These are phyloP conservation scores for Carposina sasakii DNA, from an alignment of 1,140 invertebrate genomes.

Conservation along the genomic window DNA sequence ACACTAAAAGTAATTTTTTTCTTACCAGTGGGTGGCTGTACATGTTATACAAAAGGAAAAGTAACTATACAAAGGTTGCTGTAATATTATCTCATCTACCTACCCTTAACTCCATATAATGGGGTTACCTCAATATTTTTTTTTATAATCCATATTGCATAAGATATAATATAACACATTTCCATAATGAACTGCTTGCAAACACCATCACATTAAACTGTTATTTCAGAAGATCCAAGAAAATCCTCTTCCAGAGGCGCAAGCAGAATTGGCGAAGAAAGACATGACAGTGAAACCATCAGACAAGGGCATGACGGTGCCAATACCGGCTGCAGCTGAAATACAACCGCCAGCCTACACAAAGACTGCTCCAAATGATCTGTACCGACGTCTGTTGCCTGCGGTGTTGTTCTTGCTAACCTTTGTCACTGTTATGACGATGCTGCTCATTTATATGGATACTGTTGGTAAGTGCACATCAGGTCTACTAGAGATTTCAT, in stretches of 20 bases:
- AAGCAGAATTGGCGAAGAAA: constrained; percentile 22
- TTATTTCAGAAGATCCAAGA: constrained; percentile 52
- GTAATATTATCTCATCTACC: no score
- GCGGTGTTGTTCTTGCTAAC: constrained; percentile 76
- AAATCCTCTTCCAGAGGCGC: constrained; percentile 36
- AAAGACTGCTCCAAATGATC: constrained; percentile 55
- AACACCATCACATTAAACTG: no score
- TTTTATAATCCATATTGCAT: no score
- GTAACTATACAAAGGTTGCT: no score
- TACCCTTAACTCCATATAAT: no score
- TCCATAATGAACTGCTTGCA: no score
- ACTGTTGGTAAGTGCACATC: constrained; percentile 78
- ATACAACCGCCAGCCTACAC: constrained; percentile 46
- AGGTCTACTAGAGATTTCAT: no score
- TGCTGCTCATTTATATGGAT: constrained; percentile 78
- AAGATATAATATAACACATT: no score
- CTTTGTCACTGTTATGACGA: constrained; percentile 78
- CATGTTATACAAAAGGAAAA: no score
- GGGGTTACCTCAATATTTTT: no score
- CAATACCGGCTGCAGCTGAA: constrained; percentile 22
- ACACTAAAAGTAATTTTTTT: no score
- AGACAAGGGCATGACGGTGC: constrained; percentile 7
- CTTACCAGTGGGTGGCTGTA: no score
- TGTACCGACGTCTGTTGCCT: constrained; percentile 73
- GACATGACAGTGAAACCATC: constrained; percentile 23